A percentile compares a stretch with the other conserved stretches of the same genome.
Conservation (phyloP, 2,888 invertebrate genomes). For the Cordilura impudica region DNA sequence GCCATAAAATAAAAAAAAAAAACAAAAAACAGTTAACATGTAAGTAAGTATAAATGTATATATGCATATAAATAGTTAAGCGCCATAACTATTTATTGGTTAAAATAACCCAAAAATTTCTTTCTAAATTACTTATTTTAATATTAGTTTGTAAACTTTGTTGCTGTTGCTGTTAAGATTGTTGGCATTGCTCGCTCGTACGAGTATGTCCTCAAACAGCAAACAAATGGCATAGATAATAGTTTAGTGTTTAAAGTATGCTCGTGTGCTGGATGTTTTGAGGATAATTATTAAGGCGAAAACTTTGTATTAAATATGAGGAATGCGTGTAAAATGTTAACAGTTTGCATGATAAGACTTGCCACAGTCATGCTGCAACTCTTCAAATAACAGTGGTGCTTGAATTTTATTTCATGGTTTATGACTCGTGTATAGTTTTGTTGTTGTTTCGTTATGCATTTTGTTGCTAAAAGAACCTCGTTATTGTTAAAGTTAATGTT, state of each 20-base stretch:
- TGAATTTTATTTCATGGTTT: neutral
- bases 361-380: neutral
- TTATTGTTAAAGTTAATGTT: constrained; percentile 59
- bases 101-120: constrained; percentile 50
- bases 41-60: neutral
- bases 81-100: constrained; percentile 59
- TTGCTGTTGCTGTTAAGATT: constrained; percentile 23
- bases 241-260: neutral
- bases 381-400: neutral
- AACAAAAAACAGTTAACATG: constrained; percentile 54
- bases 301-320: constrained; percentile 48
- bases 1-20: constrained; percentile 52
- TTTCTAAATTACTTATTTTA: constrained; percentile 58
- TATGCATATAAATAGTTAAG: constrained; percentile 15
- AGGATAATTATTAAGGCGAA: constrained; percentile 52
- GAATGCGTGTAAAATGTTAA: constrained; percentile 61
- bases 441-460: neutral
- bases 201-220: constrained; percentile 47
- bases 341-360: constrained; percentile 59
- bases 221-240: neutral
- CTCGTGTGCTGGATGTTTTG: constrained; percentile 1
- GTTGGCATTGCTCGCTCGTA: neutral
- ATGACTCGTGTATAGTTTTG: neutral
- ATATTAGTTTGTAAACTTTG: constrained; percentile 39
- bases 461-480: constrained; percentile 44